A percentile compares a stretch with the other conserved stretches of the same genome.
These are phyloP conservation scores for Heteractis magnifica DNA, from an alignment of 92 coral and sea anemone genomes.

Conservation along the genomic window DNA sequence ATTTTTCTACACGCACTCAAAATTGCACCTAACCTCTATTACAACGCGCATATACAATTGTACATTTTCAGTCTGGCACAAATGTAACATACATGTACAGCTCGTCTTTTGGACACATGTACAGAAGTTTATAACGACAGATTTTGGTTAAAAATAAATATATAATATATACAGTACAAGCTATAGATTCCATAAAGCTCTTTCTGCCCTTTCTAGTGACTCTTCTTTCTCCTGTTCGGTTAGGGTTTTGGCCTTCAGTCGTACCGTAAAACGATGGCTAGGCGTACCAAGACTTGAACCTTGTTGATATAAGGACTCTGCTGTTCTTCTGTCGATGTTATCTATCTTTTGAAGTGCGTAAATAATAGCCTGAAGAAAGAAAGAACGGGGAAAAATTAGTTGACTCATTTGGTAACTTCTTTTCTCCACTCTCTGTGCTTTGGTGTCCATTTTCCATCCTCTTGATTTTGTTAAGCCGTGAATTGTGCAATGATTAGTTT, in stretches of 20 bases:
- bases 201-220: slow-evolving; percentile 33
- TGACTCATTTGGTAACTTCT: not conserved
- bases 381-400: not conserved
- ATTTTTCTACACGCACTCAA: no score
- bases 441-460: not conserved
- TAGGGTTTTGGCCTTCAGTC: slow-evolving; percentile 31
- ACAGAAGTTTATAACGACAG: no score
- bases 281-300: slow-evolving; percentile 35
- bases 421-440: not conserved
- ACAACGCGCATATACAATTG: no score
- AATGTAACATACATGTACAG: no score
- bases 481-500: not conserved
- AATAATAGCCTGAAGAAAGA: slow-evolving; percentile 67
- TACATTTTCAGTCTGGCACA: no score
- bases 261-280: slow-evolving; percentile 25
- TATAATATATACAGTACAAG: not conserved
- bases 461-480: not conserved
- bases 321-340: slow-evolving; percentile 41
- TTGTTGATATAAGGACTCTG: slow-evolving; percentile 47
- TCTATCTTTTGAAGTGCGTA: slow-evolving; percentile 59
- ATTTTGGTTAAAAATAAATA: not conserved
- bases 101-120: no score
- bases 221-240: slow-evolving; percentile 28
- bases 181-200: not conserved
- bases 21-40: no score